These are phyloP conservation scores for Tauraco erythrolophus DNA, from an alignment of 2,113 vertebrate species.

Conservation along the genomic window DNA sequence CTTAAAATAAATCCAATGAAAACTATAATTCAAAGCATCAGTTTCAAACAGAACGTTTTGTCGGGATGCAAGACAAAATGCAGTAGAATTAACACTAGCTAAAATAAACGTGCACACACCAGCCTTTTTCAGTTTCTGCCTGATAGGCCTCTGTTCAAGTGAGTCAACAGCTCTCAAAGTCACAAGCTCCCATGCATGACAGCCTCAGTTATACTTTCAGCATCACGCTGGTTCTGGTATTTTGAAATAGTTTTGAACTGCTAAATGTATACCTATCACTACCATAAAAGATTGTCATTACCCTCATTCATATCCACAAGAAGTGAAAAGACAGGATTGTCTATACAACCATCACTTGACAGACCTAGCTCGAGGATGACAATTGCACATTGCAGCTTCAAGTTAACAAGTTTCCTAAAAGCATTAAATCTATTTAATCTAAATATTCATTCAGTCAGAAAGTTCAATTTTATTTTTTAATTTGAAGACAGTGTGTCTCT, in stretches of 20 bases:
- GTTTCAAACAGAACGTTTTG: background rate
- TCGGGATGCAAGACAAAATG: background rate
- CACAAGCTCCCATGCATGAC: background rate
- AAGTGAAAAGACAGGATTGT: background rate
- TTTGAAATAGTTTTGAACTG: background rate
- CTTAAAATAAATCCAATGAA: background rate
- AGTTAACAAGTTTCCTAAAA: background rate
- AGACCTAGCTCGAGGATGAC: background rate
- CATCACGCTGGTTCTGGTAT: background rate
- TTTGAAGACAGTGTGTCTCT: background rate
- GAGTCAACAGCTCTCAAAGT: background rate
- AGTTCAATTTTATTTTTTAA: background rate
- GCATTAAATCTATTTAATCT: background rate
- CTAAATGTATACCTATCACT: background rate
- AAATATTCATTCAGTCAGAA: background rate
- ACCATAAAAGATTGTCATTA: background rate
- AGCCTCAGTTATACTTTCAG: background rate
- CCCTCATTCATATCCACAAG: background rate
- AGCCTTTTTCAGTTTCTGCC: background rate
- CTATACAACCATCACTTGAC: background rate
- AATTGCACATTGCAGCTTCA: background rate
- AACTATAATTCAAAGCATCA: background rate
- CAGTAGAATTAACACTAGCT: background rate
- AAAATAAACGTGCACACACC: background rate
- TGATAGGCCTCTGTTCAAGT: background rate